Evolutionary conservation across 2,797 vertebrate species (phyloP), one percentile per base, ranked within the genome.

Genomic region (Antrozous pallidus): DNA sequence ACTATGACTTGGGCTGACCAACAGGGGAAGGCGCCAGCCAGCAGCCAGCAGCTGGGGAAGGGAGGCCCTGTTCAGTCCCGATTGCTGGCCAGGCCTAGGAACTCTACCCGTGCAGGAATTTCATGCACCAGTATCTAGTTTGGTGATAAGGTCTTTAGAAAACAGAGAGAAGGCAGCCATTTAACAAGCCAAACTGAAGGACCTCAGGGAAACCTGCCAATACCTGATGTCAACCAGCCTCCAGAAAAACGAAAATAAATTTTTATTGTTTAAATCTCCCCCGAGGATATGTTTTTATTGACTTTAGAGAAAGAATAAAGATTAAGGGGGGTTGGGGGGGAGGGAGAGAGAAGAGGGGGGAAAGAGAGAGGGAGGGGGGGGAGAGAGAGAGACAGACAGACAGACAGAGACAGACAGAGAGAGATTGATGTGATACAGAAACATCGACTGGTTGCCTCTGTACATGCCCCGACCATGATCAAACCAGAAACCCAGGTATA

Each of bases 181-280:
- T 40, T 61, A n/a, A n/a, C 5, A 88, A 63, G 54, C 3, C 36
- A 36, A 54, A 69, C n/a, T 54, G 16, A 83, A 16, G 20, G 81
- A 80, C 28, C 71, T 63, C 58, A 71, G 63, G 61, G 40, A 89
- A 80, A 86, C 14, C 74, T 38, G 7, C 16, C 18, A 70, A 51
- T 8, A 47, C 33, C 78, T 81, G 31, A 88, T 54, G 36, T 85
- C 22, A 31, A 80, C 42, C 69, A 77, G 36, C 11, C 54, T 77
- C 75, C 31, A 86, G 26, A 83, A 90, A 16, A 51, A 10, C 17
- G 31, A 78, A 94, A 87, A 61, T 22, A 71, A 22, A 67, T 69
- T 40, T 78, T 79, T 90, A 18, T 47, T 77, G 40, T 90, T 91
- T 65, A 79, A 63, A 12, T 24, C 28, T 87, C 24, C 33, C 71